Evolutionary conservation across 92 coral and sea anemone species (phyloP), one percentile per base, ranked within the genome.

Genomic region (Plumapathes pennacea): DNA sequence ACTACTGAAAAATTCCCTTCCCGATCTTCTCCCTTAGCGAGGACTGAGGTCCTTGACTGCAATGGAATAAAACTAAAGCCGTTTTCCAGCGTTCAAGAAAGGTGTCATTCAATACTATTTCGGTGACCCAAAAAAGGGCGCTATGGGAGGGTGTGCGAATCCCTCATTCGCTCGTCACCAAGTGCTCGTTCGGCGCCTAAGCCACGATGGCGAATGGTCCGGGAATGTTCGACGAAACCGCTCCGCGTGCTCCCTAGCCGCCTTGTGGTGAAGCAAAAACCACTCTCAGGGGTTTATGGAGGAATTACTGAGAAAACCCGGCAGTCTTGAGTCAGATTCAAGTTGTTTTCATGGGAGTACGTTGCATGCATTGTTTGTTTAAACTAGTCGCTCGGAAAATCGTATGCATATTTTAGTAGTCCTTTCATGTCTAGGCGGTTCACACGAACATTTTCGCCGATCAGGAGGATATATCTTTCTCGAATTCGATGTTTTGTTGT

Each of bases 71-170:
- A 87, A 77, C 61, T 78, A 74, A 67, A 60, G 72, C 48, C 83
- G 81, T 69, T 57, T 76, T 85, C 76, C 50, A 65, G 79, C 81
- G 54, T 46, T 80, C 89, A 86, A 87, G 96, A 89, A 87, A 82
- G 95, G 96, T 87, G 96, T 87, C 96, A 87, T 87, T 87, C 96
- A 87, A 87, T 87, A 87, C 96, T 81, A 85, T 87, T 87, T 87
- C 86, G 90, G 80, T 85, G 74, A 81, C 96, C 96, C 82, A 87
- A 87, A 87, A 87, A 87, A 90, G 96, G 86, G 78, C 85, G 89
- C 83, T 80, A 83, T 81, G n/a, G n/a, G n/a, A 85, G 96, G 96
- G 96, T 87, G 96, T 87, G 96, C 74, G 96, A 82, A 63, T 83
- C 77, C 83, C 89, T 82, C 96, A 87, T 82, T 87, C 96, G 96